Evolutionary conservation across 2,113 vertebrate genomes (phyloP).

Genomic region (Neogale vison): DNA sequence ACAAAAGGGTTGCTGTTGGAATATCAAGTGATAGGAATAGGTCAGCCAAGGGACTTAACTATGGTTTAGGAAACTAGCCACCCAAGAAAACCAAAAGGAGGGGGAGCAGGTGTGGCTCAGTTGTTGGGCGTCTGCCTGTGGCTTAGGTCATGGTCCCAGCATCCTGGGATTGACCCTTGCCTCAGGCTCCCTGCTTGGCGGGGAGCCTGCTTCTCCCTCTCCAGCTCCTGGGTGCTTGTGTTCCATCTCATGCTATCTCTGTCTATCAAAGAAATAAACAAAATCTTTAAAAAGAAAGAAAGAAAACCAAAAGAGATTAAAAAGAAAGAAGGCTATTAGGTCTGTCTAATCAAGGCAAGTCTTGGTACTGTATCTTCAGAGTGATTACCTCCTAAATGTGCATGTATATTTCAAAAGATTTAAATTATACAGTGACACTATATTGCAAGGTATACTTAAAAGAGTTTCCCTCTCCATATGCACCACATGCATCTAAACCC

Average conservation of each 20-base stretch:
- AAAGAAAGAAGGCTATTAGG: neutral
- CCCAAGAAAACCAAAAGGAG: neutral
- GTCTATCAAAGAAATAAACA: no score
- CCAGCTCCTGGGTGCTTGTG: no score
- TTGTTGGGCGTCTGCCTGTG: no score
- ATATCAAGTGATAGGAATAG: neutral
- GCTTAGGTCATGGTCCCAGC: no score
- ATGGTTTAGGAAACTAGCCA: neutral
- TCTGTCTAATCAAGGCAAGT: neutral
- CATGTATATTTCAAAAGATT: neutral
- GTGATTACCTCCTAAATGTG: neutral
- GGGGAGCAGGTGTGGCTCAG: no score
- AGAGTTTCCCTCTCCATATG: neutral
- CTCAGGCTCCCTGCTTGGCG: no score
- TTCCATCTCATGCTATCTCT: no score
- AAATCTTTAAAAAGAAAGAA: no score
- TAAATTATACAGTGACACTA: neutral
- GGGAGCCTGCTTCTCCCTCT: no score
- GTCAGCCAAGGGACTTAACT: neutral
- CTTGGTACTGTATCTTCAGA: neutral
- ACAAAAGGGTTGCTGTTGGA: neutral
- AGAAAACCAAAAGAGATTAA: neutral
- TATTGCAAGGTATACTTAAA: neutral
- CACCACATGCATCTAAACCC: neutral
- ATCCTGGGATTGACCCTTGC: no score